A percentile compares a stretch with the other conserved stretches of the same genome.
phyloP scores from a whole-genome alignment of 2,888 invertebrate species.

The Platerodrilus igneus region DNA sequence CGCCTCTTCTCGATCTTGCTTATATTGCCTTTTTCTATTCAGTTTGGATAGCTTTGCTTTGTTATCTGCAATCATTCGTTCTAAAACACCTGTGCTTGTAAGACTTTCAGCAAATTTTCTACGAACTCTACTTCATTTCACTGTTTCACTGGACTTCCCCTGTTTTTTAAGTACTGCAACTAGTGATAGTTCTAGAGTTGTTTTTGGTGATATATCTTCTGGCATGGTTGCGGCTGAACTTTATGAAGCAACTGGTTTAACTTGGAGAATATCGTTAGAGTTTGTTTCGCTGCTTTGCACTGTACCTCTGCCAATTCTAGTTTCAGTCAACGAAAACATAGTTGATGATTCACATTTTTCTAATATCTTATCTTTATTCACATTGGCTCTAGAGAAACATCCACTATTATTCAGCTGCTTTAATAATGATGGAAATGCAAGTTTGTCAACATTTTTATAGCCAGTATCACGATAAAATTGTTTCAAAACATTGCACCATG shows the following conservation, averaged over 20 bases:
- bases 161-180: constrained; percentile 1
- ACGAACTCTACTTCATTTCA: not conserved
- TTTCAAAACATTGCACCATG: constrained; percentile 6
- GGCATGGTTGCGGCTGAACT: not conserved
- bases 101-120: constrained; percentile 6
- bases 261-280: too few species aligned
- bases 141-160: not conserved
- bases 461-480: constrained; percentile 15
- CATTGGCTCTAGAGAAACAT: constrained; percentile 18
- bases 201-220: not conserved
- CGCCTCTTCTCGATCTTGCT: too few species aligned
- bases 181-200: not conserved
- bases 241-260: not conserved
- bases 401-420: constrained; percentile 12
- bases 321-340: too few species aligned
- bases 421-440: constrained; percentile 8
- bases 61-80: not conserved
- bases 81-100: constrained; percentile 5
- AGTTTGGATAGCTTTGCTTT: not conserved
- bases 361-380: constrained; percentile 12
- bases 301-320: too few species aligned
- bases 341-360: constrained; percentile 3
- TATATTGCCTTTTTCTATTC: too few species aligned
- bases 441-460: constrained; percentile 18
- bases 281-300: too few species aligned